phyloP scores from a whole-genome alignment of 2,113 vertebrate genomes.

The Conger conger region DNA sequence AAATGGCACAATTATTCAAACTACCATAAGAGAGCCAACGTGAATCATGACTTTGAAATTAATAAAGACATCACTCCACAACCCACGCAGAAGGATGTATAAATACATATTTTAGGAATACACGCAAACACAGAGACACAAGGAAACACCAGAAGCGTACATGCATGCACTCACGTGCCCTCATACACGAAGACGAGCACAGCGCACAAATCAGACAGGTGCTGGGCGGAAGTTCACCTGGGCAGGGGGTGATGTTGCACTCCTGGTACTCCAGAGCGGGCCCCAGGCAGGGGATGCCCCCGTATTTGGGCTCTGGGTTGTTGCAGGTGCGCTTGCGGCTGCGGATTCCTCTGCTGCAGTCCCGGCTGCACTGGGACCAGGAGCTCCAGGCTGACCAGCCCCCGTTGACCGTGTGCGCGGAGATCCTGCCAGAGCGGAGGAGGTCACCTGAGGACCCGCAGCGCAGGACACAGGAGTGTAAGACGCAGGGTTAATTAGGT shows the following conservation, averaged over 20 bases:
- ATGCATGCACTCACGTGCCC: not conserved
- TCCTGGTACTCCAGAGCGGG: constrained; percentile 90
- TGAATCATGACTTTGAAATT: not conserved
- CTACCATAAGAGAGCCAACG: too few species aligned
- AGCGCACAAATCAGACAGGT: not conserved
- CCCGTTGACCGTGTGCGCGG: constrained; percentile 83
- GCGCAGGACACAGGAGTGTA: not conserved
- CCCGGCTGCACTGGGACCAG: constrained; percentile 93
- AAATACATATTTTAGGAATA: not conserved
- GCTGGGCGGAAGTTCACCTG: constrained; percentile 68
- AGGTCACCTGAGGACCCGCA: constrained; percentile 71
- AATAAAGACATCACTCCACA: too few species aligned
- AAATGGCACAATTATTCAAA: not conserved
- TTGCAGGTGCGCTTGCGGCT: constrained; percentile 88
- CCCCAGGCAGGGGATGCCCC: constrained; percentile 86
- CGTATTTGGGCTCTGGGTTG: constrained; percentile 87
- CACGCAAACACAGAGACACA: not conserved
- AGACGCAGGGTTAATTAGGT: not conserved
- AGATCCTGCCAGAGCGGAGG: constrained; percentile 81
- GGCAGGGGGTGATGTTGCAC: constrained; percentile 92
- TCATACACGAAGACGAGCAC: not conserved
- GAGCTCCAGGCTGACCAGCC: constrained; percentile 90
- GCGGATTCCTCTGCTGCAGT: constrained; percentile 90
- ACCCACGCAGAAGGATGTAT: not conserved
- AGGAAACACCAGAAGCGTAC: not conserved